These are phyloP conservation scores for Lacanobia wlatinum DNA, from an alignment of 2,888 invertebrate genomes.

Conservation along the genomic window DNA sequence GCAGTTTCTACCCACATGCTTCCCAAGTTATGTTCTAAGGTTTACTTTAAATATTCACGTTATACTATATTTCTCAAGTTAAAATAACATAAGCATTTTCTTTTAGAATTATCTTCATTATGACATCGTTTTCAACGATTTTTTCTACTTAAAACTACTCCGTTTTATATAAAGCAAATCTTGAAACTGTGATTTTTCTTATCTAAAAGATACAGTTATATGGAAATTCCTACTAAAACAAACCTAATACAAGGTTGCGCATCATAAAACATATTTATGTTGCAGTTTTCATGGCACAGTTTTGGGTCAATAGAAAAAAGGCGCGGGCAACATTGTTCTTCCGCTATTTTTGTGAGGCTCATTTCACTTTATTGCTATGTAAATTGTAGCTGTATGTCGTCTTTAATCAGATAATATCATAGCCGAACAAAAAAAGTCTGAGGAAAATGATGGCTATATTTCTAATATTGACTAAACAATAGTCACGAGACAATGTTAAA, in stretches of 20 bases:
- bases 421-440: background rate
- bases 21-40: constrained; percentile 9
- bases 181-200: no score
- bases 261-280: constrained; percentile 36
- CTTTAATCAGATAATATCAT: background rate
- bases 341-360: constrained; percentile 8
- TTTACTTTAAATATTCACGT: constrained; percentile 24
- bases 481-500: no score
- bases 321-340: constrained; percentile 16
- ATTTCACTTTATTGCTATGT: constrained; percentile 22
- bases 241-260: background rate
- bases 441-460: background rate
- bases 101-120: background rate
- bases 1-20: constrained; percentile 23
- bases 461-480: no score
- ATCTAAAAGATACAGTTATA: no score
- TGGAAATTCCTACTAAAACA: background rate
- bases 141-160: no score
- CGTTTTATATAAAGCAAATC: no score
- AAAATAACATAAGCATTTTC: constrained; percentile 1
- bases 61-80: constrained; percentile 12
- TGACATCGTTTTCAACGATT: background rate
- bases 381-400: constrained; percentile 2
- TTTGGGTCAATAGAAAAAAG: constrained; percentile 40
- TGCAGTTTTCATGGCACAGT: constrained; percentile 21